Evolutionary conservation across 1,140 invertebrate genomes (phyloP), one percentile per base, ranked within the genome.

Genomic region (Listronotus bonariensis): DNA sequence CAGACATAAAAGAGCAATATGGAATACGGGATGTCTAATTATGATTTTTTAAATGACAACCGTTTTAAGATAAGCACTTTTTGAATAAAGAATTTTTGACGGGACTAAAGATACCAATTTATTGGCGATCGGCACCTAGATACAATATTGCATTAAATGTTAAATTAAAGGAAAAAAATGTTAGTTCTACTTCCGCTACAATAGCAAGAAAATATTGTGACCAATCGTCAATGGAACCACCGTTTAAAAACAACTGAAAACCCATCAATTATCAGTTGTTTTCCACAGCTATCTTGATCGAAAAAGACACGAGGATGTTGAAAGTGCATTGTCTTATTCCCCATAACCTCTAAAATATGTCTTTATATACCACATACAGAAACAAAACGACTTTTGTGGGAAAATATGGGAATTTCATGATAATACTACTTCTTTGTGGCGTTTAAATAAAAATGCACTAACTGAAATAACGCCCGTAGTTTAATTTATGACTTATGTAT

Each of bases 291-390:
- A 64, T 64, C 61, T 64, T 64, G 61, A 64, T 64, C 52, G 53
- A 36, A 49, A 64, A 64, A 46, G 61, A 64, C 61, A 64, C 52
- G 61, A 64, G 40, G 52, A 64, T 64, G 53, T 56, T 52, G 61
- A 64, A 56, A 64, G 42, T 56, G 61, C 52, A 64, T 55, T 56
- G 61, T 64, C 61, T 64, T 46, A 55, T 34, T 65, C 46, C 53
- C 45, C 45, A 48, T 65, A 65, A 56, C 45, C 46, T 57, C 54
- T 65, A 65, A 65, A 65, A 65, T 65, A 65, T 65, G 62, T 65
- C 62, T 65, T 65, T 65, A 65, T 65, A 63, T 17, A 32, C 45
- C 52, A 56, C 52, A 63, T 41, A 63, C 43, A 20, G 51, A 53
- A 54, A 54, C 42, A 41, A 51, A 60, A 55, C 43, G 20, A 41